These are phyloP conservation scores for Scelioninae gen. 2 DNA, from an alignment of 2,888 invertebrate genomes.

Conservation along the genomic window DNA sequence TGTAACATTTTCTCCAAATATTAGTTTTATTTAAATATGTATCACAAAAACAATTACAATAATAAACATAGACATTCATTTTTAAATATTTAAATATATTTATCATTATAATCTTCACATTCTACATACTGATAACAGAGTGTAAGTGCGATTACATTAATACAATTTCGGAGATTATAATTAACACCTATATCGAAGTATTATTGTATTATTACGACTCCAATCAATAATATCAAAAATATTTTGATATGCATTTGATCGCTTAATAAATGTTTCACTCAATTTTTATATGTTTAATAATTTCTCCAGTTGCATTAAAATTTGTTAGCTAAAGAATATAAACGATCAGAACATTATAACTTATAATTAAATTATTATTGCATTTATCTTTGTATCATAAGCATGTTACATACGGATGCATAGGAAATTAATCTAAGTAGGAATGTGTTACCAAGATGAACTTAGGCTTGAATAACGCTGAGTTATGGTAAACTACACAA, in stretches of 20 bases:
- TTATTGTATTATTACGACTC: slow-evolving; percentile 23
- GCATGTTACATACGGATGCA: slow-evolving; percentile 15
- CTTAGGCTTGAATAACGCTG: slow-evolving; percentile 30
- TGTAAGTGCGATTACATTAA: slow-evolving; percentile 44
- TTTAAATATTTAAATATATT: slow-evolving; percentile 50
- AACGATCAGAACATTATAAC: slow-evolving; percentile 13
- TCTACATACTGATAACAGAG: slow-evolving; percentile 38
- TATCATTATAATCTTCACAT: slow-evolving; percentile 32
- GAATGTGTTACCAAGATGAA: slow-evolving; percentile 35
- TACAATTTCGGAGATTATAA: slow-evolving; percentile 33
- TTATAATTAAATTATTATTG: slow-evolving; percentile 21
- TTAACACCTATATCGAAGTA: slow-evolving; percentile 32
- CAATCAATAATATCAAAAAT: slow-evolving; percentile 45
- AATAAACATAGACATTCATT: slow-evolving; percentile 27
- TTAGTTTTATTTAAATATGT: slow-evolving; percentile 11
- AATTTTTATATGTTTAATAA: slow-evolving; percentile 12
- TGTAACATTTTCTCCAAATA: slow-evolving; percentile 5
- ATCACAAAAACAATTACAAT: slow-evolving; percentile 10
- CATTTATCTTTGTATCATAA: slow-evolving; percentile 12
- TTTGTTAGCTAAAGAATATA: background rate
- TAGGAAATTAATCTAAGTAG: slow-evolving; percentile 33
- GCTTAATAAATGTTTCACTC: slow-evolving; percentile 15
- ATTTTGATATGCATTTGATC: slow-evolving; percentile 45
- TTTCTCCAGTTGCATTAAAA: background rate
- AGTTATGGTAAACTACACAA: slow-evolving; percentile 22